Evolutionary conservation across 2,113 vertebrate genomes (phyloP).

Genomic region (Burhinus bistriatus): DNA sequence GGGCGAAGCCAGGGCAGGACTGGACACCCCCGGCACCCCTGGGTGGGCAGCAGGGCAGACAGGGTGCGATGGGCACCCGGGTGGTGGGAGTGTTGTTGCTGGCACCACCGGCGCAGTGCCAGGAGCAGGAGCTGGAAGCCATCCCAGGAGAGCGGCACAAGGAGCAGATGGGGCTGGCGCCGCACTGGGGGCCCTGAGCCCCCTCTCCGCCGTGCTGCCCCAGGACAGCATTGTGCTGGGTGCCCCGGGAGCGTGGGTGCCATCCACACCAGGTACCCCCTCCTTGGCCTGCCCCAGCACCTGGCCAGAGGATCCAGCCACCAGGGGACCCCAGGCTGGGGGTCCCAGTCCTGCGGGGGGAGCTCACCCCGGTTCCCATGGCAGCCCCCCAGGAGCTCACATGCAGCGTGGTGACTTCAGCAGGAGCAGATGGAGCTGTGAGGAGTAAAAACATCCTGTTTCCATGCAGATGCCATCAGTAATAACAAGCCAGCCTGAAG

Average conservation of each 20-base stretch:
- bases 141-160: conserved; percentile 58
- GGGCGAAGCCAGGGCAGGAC: neutral
- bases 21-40: rapidly evolving
- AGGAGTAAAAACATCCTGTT: conserved; percentile 71
- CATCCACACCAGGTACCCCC: neutral
- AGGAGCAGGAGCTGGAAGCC: conserved; percentile 67
- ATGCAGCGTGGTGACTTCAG: conserved; percentile 47
- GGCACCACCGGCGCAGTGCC: neutral
- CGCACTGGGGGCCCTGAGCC: rapidly evolving
- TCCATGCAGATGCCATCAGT: conserved; percentile 68
- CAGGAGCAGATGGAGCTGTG: conserved; percentile 64
- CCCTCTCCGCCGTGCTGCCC: rapidly evolving
- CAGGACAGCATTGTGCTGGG: neutral
- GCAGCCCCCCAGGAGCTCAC: conserved; percentile 58
- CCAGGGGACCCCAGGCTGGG: rapidly evolving
- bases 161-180: conserved; percentile 66
- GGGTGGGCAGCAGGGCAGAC: rapidly evolving
- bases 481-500: conserved; percentile 8
- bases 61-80: neutral
- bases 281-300: neutral
- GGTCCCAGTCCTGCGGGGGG: rapidly evolving
- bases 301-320: no score
- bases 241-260: neutral
- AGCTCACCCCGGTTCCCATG: conserved; percentile 11
- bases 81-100: conserved; percentile 36